Conservation (phyloP, 2,797 vertebrate genomes). For the Lithobates pipiens region DNA sequence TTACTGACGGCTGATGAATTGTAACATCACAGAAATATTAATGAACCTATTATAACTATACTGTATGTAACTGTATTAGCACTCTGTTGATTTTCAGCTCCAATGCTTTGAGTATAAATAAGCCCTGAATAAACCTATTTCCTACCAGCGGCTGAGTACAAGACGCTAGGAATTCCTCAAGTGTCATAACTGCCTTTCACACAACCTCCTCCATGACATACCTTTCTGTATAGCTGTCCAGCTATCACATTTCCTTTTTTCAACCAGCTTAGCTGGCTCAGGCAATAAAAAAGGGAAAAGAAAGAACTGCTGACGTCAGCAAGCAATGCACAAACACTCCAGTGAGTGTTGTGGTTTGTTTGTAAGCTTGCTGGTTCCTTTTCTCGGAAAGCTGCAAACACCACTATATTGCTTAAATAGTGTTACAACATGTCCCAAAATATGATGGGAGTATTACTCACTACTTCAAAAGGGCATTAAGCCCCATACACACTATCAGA, state of each 20-base stretch:
- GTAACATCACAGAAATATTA: too few relatives aligned
- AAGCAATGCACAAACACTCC: neutral
- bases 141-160: neutral
- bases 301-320: conserved; percentile 9
- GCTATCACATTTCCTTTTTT: neutral
- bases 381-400: neutral
- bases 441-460: neutral
- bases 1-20: too few relatives aligned
- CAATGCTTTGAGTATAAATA: neutral
- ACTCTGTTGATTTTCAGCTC: neutral
- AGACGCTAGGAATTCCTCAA: neutral
- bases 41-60: too few relatives aligned
- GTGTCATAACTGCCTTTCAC: neutral
- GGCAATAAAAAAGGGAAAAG: neutral
- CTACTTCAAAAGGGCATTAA: neutral
- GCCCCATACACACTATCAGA: too few relatives aligned
- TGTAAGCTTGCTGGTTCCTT: conserved; percentile 6
- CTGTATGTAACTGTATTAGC: too few relatives aligned
- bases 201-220: neutral
- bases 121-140: neutral
- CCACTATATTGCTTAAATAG: neutral
- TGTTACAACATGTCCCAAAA: neutral
- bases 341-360: neutral
- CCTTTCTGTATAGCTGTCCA: neutral
- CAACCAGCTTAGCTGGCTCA: neutral